Evolutionary conservation across 2,113 vertebrate genomes (phyloP).

Genomic region (Lagenorhynchus albirostris): DNA sequence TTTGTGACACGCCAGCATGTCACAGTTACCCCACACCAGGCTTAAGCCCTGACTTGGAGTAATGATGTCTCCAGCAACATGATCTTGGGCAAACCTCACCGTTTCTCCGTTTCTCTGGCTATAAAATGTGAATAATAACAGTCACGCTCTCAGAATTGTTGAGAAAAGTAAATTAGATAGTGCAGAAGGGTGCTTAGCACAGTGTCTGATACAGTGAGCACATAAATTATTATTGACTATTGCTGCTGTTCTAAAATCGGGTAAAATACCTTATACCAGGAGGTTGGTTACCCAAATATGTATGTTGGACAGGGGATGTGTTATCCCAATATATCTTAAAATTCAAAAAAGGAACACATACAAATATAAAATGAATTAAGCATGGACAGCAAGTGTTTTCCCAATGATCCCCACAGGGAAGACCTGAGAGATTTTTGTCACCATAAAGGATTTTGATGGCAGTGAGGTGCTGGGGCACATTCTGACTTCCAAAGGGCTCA

Average conservation of each 20-base stretch:
- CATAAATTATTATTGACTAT: background rate
- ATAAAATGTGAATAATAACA: background rate
- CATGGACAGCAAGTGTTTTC: background rate
- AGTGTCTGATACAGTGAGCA: background rate
- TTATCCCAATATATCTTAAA: background rate
- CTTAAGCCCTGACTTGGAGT: background rate
- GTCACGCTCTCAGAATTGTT: background rate
- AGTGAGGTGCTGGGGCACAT: background rate
- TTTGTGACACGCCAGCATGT: background rate
- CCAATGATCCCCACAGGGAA: background rate
- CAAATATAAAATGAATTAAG: background rate
- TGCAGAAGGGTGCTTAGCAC: background rate
- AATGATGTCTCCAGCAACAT: background rate
- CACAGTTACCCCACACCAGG: background rate
- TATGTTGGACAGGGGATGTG: background rate
- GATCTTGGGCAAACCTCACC: background rate
- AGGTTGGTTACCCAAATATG: background rate
- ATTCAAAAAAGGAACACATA: background rate
- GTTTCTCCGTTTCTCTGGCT: background rate
- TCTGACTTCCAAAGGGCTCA: background rate
- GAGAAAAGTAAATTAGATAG: background rate
- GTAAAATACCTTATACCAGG: background rate
- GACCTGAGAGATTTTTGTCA: background rate
- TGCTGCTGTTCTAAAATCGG: background rate
- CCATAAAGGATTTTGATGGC: background rate